Evolutionary conservation across 2,888 invertebrate species (phyloP).

Genomic region (Tipula helvola): DNA sequence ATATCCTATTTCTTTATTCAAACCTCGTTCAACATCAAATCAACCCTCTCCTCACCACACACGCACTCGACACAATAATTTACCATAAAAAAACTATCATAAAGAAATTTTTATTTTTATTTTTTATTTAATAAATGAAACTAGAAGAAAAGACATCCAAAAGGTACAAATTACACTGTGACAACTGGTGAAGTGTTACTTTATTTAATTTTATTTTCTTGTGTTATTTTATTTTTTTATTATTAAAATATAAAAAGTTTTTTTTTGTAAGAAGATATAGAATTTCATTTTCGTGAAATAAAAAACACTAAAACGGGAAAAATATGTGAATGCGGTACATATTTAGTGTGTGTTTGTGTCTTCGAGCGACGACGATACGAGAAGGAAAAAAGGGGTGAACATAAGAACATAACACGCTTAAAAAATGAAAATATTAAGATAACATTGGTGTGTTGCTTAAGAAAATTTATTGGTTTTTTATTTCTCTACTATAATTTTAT

Average conservation of each 20-base stretch:
- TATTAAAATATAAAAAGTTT: neutral
- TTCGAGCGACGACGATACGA: neutral
- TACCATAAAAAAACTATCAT: neutral
- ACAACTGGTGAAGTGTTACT: constrained; percentile 9
- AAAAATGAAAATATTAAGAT: neutral
- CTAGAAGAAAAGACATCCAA: neutral
- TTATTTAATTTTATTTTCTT: neutral
- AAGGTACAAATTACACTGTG: constrained; percentile 8
- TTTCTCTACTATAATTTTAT: neutral
- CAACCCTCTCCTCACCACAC: neutral
- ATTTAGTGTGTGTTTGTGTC: neutral
- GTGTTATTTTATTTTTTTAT: neutral
- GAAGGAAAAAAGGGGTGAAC: constrained; percentile 7
- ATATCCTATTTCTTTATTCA: neutral
- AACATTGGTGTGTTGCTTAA: neutral
- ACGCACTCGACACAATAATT: neutral
- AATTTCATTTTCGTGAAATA: constrained; percentile 6
- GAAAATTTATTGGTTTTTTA: constrained; percentile 9
- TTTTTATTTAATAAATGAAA: neutral
- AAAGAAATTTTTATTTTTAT: neutral
- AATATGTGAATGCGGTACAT: neutral
- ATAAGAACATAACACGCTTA: constrained; percentile 5
- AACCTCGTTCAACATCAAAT: neutral
- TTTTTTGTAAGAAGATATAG: neutral
- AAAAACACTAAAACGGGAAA: neutral